Conservation (phyloP, 2,113 vertebrate genomes). For the Saimiri boliviensis region DNA sequence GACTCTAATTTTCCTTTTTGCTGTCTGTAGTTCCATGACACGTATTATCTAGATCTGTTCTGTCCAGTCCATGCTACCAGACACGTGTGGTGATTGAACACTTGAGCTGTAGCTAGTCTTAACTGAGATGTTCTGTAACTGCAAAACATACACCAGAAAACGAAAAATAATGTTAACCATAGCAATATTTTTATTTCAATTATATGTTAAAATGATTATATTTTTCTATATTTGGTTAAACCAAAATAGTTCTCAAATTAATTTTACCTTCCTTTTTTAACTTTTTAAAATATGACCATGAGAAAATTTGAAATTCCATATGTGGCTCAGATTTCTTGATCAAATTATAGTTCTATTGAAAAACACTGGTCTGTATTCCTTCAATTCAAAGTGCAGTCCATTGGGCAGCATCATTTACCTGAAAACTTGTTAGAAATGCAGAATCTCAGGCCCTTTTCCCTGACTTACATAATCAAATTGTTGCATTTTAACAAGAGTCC, state of each 20-base stretch:
- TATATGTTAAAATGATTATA: background rate
- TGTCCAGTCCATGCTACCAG: background rate
- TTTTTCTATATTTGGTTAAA: background rate
- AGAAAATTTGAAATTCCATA: background rate
- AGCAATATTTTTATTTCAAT: background rate
- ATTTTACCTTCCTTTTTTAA: background rate
- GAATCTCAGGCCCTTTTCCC: background rate
- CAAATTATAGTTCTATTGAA: background rate
- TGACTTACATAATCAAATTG: background rate
- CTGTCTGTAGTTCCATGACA: too few relatives aligned
- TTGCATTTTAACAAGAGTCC: background rate
- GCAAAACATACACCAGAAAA: background rate
- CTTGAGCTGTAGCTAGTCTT: background rate
- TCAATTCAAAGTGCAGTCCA: background rate
- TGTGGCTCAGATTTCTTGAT: background rate
- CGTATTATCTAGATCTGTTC: background rate
- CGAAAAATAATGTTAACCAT: background rate
- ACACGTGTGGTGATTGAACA: background rate
- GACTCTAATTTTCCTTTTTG: background rate
- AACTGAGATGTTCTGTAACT: background rate
- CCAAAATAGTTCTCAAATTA: background rate
- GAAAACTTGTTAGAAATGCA: background rate
- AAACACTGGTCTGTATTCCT: background rate
- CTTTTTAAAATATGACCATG: background rate
- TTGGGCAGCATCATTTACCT: background rate